Base-by-base conservation (phyloP, 2,888 invertebrate species). In the Hypselothyrea guttata region DNA sequence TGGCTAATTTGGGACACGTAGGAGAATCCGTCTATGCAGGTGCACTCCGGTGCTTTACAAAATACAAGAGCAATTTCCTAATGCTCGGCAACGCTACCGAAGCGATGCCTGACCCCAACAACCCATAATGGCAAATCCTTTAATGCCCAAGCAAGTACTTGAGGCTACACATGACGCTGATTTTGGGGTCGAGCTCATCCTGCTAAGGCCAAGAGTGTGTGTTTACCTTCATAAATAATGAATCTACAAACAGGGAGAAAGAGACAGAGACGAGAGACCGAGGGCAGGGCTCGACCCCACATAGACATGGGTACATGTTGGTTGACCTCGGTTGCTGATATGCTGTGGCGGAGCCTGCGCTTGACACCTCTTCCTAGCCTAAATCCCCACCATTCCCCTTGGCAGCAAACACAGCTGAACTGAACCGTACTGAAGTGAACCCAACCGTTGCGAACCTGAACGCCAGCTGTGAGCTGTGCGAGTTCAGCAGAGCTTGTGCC, bases 141-240 rank as follows among this genome's bases (percentile, higher is more conserved):
- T 83, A 78, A 76, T 67, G 58, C 59, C 31, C 35, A 28, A 30
- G 30, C 38, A 58, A 52, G 13, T 59, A 40, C 37, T 8, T 18
- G 35, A 22, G 55, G 48, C 55, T 9, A 22, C 48, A 52, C 51
- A 45, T 28, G 13, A 42, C 18, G 47, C 65, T 51, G 46, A 55
- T 51, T 9, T 38, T 38, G 38, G 46, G 45, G 45, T 27, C 44
- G 30, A 30, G 11, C 33, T 15, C 38, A 51, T 12, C 27, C 37
- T 15, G n/a, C 46, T n/a, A 42, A 49, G 68, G 60, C 58, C 67
- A 73, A 55, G 64, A 84, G 75, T 82, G 81, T 82, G 82, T 81
- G 84, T 75, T 81, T 81, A 81, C 81, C 79, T 82, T 70, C 84
- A 84, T 81, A 84, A 84, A 84, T 81, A 82, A 84, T 84, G 79